These are phyloP conservation scores for Pollenia griseotomentosa DNA, from an alignment of 2,888 invertebrate species.

Conservation along the genomic window DNA sequence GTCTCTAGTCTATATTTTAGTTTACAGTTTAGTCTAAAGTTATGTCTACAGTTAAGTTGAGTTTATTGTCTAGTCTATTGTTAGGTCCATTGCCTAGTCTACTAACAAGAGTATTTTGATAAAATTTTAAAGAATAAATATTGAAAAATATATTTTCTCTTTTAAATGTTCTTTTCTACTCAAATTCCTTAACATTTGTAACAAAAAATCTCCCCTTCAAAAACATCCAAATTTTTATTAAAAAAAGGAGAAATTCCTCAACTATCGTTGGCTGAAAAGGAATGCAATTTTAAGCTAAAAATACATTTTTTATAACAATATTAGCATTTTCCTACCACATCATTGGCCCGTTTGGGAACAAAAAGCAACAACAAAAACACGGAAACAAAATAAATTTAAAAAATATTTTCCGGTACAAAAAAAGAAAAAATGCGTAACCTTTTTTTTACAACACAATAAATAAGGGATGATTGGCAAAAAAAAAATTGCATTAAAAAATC, in stretches of 20 bases:
- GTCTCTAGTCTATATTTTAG: too few species aligned
- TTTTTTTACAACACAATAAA: constrained; percentile 12
- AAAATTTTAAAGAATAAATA: neutral
- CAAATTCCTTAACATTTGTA: constrained; percentile 45
- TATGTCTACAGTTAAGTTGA: too few species aligned
- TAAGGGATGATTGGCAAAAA: constrained; percentile 55
- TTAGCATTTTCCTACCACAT: constrained; percentile 80
- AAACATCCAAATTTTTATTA: constrained; percentile 15
- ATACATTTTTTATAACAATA: constrained; percentile 78
- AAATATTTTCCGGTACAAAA: constrained; percentile 56
- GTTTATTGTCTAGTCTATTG: too few species aligned
- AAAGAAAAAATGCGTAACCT: constrained; percentile 11
- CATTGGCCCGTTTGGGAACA: constrained; percentile 78
- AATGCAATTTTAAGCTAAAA: constrained; percentile 80
- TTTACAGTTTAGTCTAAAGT: too few species aligned
- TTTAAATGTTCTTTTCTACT: neutral
- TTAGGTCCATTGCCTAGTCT: too few species aligned
- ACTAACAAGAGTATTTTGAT: neutral
- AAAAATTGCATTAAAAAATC: constrained; percentile 57
- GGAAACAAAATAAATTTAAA: constrained; percentile 67
- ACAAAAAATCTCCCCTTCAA: constrained; percentile 16
- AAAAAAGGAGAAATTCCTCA: constrained; percentile 78
- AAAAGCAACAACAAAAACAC: constrained; percentile 67
- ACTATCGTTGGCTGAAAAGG: constrained; percentile 76
- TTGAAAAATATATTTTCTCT: neutral